A percentile compares a stretch with the other conserved stretches of the same genome.
These are phyloP conservation scores for Luperina nickerlii DNA, from an alignment of 2,888 invertebrate genomes.

Conservation along the genomic window DNA sequence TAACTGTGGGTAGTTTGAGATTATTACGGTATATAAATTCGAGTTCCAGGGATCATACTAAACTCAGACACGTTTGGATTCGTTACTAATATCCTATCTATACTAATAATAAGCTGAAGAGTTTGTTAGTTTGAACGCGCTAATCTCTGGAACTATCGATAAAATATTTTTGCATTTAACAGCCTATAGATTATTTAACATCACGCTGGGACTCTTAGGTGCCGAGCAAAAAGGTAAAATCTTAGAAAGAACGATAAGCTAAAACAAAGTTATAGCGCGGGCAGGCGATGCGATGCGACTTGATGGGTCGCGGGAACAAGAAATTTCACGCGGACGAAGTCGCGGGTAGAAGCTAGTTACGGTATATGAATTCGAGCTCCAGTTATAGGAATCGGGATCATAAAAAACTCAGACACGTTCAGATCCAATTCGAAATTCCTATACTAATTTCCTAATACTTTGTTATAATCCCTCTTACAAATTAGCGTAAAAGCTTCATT, in stretches of 20 bases:
- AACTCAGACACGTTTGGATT: neutral
- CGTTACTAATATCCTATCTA: neutral
- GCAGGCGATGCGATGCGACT: neutral
- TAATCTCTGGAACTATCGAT: neutral
- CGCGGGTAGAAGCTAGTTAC: neutral
- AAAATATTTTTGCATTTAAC: neutral
- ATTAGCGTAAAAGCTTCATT: conserved; percentile 36
- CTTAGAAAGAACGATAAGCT: neutral
- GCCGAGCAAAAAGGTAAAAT: neutral
- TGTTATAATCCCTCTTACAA: neutral
- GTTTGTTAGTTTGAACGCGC: neutral
- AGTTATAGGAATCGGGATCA: neutral
- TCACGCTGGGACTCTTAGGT: neutral
- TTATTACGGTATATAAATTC: neutral
- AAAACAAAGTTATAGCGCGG: neutral
- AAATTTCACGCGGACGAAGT: neutral
- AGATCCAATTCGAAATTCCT: conserved; percentile 11
- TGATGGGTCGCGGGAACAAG: neutral
- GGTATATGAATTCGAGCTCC: neutral
- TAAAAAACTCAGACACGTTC: neutral
- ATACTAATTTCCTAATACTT: conserved; percentile 4
- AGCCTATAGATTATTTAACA: neutral
- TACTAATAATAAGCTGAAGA: neutral
- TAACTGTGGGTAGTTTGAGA: conserved; percentile 9
- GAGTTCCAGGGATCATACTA: neutral